Base-by-base conservation (phyloP, 2,888 invertebrate genomes). In the Clostera curtula region DNA sequence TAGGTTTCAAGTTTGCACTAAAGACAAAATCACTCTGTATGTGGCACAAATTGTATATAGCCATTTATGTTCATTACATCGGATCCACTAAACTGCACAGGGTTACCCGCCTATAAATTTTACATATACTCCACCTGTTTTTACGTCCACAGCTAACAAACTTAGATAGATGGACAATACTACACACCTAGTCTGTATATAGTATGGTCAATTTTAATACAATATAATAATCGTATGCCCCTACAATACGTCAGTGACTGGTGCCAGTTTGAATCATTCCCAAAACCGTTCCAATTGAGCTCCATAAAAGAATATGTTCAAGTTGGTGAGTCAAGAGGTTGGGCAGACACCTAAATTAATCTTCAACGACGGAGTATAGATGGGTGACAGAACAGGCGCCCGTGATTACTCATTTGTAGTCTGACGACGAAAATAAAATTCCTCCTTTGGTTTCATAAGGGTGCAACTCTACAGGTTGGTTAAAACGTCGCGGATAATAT, bases 271-370 rank as follows among this genome's bases (percentile, higher is more conserved):
- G 63, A 64, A 42, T 64, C 63, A 65, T 40, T 35, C 31, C 24
- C 31, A 33, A 35, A 42, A 40, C 19, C 24, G 25, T 40, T 35
- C 43, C 50, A 60, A 59, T 59, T 64, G 49, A 43, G 49, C 39
- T 15, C 15, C 9, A 10, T 35, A 39, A 40, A 51, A 49, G 52
- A 59, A 56, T 54, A 56, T 51, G 4, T 36, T 46, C 41, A 43
- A 56, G 46, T 33, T 43, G 49, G 42, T 68, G 65, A 66, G 50
- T 68, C 66, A 67, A 59, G 44, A 46, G 43, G 38, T 36, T 43
- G 40, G 12, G 25, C 32, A 40, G 49, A 40, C 40, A 41, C n/a
- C n/a, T 54, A 52, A 62, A 67, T 67, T 62, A 56, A 60, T 65
- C 57, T 42, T 32, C 5, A 34, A 40, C 38, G 52, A 52, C 58